phyloP scores from a whole-genome alignment of 1,140 invertebrate genomes.

The Macrostomum lignano region DNA sequence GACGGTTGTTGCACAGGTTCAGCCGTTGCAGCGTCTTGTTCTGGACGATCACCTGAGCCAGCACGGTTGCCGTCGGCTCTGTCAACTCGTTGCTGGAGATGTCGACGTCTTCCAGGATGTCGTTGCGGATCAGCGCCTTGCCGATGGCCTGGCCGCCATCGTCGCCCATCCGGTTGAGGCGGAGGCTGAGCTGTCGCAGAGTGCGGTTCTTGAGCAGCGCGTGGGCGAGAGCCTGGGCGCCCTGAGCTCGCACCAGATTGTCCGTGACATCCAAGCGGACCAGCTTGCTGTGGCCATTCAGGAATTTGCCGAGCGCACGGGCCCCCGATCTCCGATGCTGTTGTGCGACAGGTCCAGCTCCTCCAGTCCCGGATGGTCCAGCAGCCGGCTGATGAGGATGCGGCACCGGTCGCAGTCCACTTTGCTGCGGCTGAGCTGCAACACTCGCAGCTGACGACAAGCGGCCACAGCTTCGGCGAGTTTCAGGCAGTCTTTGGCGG shows the following conservation, averaged over 20 bases:
- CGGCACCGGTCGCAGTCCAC: conserved; percentile 12
- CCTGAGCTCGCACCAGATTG: conserved; percentile 19
- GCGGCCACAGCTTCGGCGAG: conserved; percentile 21
- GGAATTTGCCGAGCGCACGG: conserved; percentile 23
- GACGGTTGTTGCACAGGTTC: conserved; percentile 22
- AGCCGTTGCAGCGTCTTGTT: conserved; percentile 16
- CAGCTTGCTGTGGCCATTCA: conserved; percentile 22
- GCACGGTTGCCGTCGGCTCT: conserved; percentile 19
- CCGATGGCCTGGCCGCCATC: conserved; percentile 25
- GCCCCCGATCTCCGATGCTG: conserved; percentile 21
- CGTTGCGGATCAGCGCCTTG: conserved; percentile 10
- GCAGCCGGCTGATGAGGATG: conserved; percentile 22
- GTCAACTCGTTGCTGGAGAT: conserved; percentile 22
- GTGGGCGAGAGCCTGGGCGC: conserved; percentile 25
- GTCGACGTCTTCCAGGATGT: conserved; percentile 17
- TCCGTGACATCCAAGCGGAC: conserved; percentile 19
- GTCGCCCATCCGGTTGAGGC: conserved; percentile 23
- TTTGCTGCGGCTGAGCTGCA: conserved; percentile 10
- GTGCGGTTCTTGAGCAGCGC: conserved; percentile 22
- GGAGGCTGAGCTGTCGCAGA: conserved; percentile 14
- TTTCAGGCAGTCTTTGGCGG: conserved; percentile 22
- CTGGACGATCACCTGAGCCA: conserved; percentile 20
- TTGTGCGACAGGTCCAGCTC: conserved; percentile 26
- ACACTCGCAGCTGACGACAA: conserved; percentile 16
- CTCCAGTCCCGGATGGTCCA: conserved; percentile 19